Conservation (phyloP, 2,797 vertebrate species). For the Salmo trutta region DNA sequence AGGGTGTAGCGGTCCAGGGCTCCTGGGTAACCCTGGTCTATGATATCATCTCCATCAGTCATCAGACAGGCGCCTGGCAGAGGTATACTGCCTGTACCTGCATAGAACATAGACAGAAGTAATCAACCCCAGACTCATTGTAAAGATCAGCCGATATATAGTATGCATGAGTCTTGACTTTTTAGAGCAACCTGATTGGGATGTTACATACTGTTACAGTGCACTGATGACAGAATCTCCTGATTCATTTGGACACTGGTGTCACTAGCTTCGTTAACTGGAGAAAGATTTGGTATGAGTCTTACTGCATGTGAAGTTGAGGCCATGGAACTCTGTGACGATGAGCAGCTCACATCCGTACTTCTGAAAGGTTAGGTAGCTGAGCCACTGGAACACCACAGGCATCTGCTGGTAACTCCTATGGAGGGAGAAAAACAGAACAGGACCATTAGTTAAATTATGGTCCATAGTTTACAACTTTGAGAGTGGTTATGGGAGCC, state of each 20-base stretch:
- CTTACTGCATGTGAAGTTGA: conserved; percentile 93
- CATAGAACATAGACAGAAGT: neutral
- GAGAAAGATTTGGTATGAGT: conserved; percentile 27
- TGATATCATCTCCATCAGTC: conserved; percentile 69
- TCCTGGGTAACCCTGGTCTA: conserved; percentile 81
- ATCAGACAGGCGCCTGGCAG: conserved; percentile 66
- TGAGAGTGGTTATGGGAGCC: neutral
- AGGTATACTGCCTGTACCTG: conserved; percentile 41
- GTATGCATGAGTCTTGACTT: no score
- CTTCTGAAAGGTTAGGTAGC: conserved; percentile 95
- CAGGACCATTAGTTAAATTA: neutral
- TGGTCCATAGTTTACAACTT: neutral
- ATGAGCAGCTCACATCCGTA: conserved; percentile 91
- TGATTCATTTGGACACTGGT: neutral
- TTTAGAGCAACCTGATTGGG: no score
- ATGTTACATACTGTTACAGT: no score
- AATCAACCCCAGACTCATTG: neutral
- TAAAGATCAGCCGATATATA: neutral
- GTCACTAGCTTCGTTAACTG: neutral
- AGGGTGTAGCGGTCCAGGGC: conserved; percentile 80
- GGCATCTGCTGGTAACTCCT: conserved; percentile 90
- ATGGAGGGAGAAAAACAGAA: conserved; percentile 18
- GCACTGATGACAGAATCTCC: no score
- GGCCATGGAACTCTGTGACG: conserved; percentile 90
- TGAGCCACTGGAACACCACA: conserved; percentile 83